Conservation (phyloP, 2,797 vertebrate genomes). For the Tauraco hartlaubi region DNA sequence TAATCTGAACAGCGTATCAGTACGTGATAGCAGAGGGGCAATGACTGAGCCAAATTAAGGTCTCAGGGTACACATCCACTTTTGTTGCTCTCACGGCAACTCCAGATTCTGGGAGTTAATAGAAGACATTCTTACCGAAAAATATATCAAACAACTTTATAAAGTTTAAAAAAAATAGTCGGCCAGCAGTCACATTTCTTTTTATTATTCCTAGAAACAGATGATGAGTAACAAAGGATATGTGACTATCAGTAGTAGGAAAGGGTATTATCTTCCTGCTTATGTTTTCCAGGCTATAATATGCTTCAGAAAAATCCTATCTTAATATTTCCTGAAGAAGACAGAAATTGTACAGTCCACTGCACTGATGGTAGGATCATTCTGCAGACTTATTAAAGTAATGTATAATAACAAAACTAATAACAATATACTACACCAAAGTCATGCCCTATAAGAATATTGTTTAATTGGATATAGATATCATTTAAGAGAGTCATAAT, state of each 20-base stretch:
- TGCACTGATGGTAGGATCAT: neutral
- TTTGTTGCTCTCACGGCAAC: neutral
- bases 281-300: neutral
- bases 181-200: neutral
- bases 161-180: neutral
- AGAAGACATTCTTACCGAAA: neutral
- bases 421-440: neutral
- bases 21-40: neutral
- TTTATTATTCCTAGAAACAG: neutral
- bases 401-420: neutral
- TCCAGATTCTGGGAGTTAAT: neutral
- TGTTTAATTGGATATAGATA: neutral
- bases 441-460: neutral
- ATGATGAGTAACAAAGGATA: neutral
- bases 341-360: neutral
- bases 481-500: neutral
- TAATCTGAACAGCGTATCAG: neutral
- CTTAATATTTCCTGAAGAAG: neutral
- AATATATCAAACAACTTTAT: neutral
- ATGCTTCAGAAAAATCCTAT: slow-evolving; percentile 8
- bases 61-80: neutral
- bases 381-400: neutral
- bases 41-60: neutral
- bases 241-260: neutral
- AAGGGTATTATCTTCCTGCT: neutral